Evolutionary conservation across 2,113 vertebrate genomes (phyloP).

Genomic region (Chlorocebus sabaeus): DNA sequence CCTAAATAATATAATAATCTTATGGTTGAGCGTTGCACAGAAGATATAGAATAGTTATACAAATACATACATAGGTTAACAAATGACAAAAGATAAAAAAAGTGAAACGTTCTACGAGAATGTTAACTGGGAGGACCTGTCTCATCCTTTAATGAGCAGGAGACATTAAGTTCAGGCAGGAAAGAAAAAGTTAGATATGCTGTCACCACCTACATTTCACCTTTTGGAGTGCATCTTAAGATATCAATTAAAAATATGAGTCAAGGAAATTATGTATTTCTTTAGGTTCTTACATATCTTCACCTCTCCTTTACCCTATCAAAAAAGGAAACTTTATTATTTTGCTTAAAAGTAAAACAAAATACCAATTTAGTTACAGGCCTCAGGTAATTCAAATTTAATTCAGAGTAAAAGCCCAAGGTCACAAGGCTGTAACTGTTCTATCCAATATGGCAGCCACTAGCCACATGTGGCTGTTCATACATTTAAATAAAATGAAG

Average conservation of each 20-base stretch:
- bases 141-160: background rate
- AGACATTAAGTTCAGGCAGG: background rate
- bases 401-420: constrained; percentile 24
- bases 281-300: background rate
- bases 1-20: constrained; percentile 15
- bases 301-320: background rate
- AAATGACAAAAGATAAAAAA: background rate
- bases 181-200: background rate
- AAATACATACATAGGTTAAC: background rate
- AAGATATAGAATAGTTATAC: background rate
- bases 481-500: background rate
- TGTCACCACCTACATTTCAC: background rate
- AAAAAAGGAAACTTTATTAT: background rate
- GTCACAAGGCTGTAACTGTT: background rate
- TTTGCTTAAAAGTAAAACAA: constrained; percentile 45
- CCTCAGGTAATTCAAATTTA: background rate
- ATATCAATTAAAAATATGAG: background rate
- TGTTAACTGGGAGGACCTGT: background rate
- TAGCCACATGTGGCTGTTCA: background rate
- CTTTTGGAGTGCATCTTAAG: background rate
- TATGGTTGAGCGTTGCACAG: background rate
- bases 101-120: background rate
- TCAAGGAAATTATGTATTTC: background rate
- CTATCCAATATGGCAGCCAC: background rate
- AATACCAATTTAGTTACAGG: constrained; percentile 13